A percentile compares a stretch with the other conserved stretches of the same genome.
Conservation (phyloP, 2,888 invertebrate genomes). For the Anthoptus insignis region DNA sequence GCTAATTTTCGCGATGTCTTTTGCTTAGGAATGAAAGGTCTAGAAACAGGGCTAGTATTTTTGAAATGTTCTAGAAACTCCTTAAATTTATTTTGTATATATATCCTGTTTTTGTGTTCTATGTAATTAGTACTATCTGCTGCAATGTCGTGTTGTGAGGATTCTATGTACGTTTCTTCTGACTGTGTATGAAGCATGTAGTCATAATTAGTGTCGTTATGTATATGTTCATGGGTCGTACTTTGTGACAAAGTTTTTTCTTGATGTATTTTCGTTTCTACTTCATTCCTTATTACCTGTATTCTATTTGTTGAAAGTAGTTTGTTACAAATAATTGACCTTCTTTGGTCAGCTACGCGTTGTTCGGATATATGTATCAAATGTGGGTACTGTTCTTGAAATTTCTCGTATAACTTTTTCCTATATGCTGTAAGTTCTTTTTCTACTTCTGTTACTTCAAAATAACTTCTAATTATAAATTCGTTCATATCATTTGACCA, state of each 20-base stretch:
- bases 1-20: not conserved
- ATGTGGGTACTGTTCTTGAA: not conserved
- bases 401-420: not conserved
- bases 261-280: too few relatives aligned
- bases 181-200: too few relatives aligned
- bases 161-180: not conserved
- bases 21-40: not conserved
- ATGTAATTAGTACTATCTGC: not conserved
- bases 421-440: not conserved
- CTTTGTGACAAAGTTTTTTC: too few relatives aligned
- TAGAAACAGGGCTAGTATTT: not conserved
- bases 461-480: not conserved
- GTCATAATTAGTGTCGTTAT: too few relatives aligned
- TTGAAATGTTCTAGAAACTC: not conserved
- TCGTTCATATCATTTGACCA: not conserved
- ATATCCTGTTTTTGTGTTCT: not conserved
- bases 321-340: not conserved
- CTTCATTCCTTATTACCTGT: not conserved
- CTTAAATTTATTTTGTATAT: not conserved
- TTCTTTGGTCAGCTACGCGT: not conserved
- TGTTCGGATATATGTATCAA: not conserved
- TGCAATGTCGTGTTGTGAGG: not conserved
- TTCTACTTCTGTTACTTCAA: not conserved
- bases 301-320: not conserved
- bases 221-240: too few relatives aligned